Percentiles rank a stretch among this genome's conserved stretches.
phyloP scores from a whole-genome alignment of 2,113 vertebrate species.

The Ifrita kowaldi region DNA sequence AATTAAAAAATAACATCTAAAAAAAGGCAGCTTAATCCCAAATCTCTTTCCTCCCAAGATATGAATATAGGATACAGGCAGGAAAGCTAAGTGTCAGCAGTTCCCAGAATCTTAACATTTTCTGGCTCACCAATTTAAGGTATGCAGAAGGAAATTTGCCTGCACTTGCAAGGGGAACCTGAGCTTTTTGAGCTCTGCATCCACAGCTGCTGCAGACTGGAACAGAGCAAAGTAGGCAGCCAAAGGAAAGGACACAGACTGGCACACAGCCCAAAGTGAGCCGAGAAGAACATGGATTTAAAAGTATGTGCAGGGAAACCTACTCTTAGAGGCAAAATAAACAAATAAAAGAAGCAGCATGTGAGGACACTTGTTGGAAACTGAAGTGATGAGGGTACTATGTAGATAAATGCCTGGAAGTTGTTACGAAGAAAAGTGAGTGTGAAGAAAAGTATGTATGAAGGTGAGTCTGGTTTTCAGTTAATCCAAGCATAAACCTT shows the following conservation, averaged over 20 bases:
- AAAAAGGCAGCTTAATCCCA: not conserved
- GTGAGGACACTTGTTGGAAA: not conserved
- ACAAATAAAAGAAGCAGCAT: not conserved
- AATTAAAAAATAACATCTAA: not conserved
- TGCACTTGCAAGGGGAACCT: not conserved
- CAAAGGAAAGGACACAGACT: not conserved
- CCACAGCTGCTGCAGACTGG: not conserved
- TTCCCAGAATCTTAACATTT: not conserved
- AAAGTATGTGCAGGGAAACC: not conserved
- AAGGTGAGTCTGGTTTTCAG: not conserved
- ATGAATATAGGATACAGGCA: accelerated
- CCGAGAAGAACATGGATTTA: not conserved
- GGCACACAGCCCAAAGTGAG: accelerated
- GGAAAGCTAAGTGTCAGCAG: not conserved
- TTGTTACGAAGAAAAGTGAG: not conserved
- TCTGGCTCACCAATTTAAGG: not conserved
- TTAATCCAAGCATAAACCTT: not conserved
- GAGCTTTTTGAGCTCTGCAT: not conserved
- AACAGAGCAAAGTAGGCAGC: not conserved
- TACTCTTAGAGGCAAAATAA: not conserved
- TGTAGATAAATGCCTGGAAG: not conserved
- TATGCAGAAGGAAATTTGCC: not conserved
- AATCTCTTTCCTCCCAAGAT: not conserved
- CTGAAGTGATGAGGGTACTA: not conserved
- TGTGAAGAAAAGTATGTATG: not conserved